A percentile compares a stretch with the other conserved stretches of the same genome.
Conservation (phyloP, 2,888 invertebrate species). For the Hyles lineata region DNA sequence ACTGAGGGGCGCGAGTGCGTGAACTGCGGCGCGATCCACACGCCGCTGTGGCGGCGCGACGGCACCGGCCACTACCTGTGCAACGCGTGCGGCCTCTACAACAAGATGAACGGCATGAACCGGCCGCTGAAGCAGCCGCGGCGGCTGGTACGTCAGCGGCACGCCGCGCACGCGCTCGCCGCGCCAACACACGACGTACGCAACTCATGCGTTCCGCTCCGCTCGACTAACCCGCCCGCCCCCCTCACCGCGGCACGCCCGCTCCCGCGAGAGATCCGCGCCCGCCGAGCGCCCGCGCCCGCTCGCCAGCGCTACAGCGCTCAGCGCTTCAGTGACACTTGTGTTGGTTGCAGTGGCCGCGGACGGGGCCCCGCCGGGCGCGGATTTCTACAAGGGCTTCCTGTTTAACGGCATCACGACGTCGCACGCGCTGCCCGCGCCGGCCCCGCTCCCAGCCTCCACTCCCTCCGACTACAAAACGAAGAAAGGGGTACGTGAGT, state of each 20-base stretch:
- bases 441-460: constrained; percentile 63
- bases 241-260: constrained; percentile 37
- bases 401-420: constrained; percentile 88
- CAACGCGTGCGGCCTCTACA: constrained; percentile 99
- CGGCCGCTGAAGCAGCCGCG: constrained; percentile 98
- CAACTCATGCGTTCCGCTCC: constrained; percentile 57
- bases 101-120: constrained; percentile 99
- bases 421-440: constrained; percentile 58
- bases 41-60: constrained; percentile 99
- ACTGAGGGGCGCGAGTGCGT: constrained; percentile 98
- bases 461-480: constrained; percentile 79
- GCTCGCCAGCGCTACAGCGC: constrained; percentile 34
- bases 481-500: constrained; percentile 82
- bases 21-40: constrained; percentile 98
- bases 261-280: constrained; percentile 66
- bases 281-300: constrained; percentile 68
- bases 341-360: constrained; percentile 91
- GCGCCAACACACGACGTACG: constrained; percentile 72
- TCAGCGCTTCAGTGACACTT: constrained; percentile 50
- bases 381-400: constrained; percentile 95
- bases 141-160: constrained; percentile 94
- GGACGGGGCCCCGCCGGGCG: constrained; percentile 92
- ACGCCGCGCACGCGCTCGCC: constrained; percentile 72
- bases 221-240: constrained; percentile 45
- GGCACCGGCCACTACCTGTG: constrained; percentile 99